Percentiles rank a stretch among this genome's conserved stretches.
Evolutionary conservation across 2,797 vertebrate species (phyloP).

Genomic region (Gallinago nigripennis): DNA sequence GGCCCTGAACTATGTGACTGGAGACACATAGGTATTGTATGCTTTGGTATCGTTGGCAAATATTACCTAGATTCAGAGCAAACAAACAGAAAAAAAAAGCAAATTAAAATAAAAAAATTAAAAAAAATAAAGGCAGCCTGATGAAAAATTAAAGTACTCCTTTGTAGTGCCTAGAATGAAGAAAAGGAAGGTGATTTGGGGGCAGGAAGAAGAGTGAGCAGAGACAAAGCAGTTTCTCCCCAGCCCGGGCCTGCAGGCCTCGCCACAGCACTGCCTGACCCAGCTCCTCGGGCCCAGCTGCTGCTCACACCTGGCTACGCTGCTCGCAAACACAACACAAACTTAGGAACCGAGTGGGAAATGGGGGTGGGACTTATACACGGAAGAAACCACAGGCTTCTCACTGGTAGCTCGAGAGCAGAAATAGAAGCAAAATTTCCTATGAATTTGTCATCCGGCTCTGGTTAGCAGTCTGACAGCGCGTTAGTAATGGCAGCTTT

Average conservation of each 20-base stretch:
- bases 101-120: background rate
- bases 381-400: conserved; percentile 28
- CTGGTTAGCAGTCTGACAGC: conserved; percentile 52
- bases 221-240: background rate
- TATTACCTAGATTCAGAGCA: background rate
- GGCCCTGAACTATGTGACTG: background rate
- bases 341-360: conserved; percentile 28
- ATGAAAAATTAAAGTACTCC: background rate
- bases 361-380: conserved; percentile 12
- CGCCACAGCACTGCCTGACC: background rate
- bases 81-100: background rate
- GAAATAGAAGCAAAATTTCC: conserved; percentile 53
- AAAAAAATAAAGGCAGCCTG: background rate
- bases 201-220: background rate
- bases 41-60: background rate
- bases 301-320: background rate
- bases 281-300: background rate
- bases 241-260: background rate
- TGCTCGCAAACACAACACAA: conserved; percentile 39
- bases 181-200: background rate
- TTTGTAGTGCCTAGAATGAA: background rate
- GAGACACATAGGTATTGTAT: background rate
- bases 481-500: conserved; percentile 62
- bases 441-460: conserved; percentile 55
- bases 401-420: conserved; percentile 20